Percentiles rank a stretch among this genome's conserved stretches.
phyloP scores from a whole-genome alignment of 2,888 invertebrate species.

The Sminthurinus aureus region DNA sequence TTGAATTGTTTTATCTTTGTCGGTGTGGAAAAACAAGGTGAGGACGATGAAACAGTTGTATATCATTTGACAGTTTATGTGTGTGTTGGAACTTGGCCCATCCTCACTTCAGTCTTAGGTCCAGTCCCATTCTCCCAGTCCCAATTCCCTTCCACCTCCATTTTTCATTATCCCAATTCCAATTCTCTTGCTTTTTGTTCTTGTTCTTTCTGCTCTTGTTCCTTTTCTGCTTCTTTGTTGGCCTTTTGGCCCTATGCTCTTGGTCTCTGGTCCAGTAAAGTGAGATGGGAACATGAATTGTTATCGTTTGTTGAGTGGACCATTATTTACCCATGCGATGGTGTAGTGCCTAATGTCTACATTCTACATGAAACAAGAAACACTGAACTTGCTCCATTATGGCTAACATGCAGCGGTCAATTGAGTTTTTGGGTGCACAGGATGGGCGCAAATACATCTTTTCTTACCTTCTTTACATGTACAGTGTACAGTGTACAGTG shows the following conservation, averaged over 20 bases:
- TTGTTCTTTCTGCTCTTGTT: too few relatives aligned
- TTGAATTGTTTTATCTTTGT: slow-evolving; percentile 46
- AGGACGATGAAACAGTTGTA: slow-evolving; percentile 15
- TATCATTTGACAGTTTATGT: too few relatives aligned
- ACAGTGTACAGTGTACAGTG: neutral
- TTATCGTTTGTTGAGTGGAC: too few relatives aligned
- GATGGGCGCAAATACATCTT: neutral
- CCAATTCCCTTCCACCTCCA: too few relatives aligned
- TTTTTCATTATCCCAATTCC: neutral
- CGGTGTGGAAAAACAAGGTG: slow-evolving; percentile 33
- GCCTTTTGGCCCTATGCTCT: too few relatives aligned
- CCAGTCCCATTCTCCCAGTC: neutral
- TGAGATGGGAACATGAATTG: too few relatives aligned
- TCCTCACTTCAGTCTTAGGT: neutral
- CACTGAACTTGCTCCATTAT: too few relatives aligned
- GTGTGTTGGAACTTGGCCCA: too few relatives aligned
- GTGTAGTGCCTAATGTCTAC: neutral
- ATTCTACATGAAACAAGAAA: neutral
- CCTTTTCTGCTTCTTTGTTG: too few relatives aligned
- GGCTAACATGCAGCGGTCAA: slow-evolving; percentile 15
- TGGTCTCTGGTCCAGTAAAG: too few relatives aligned
- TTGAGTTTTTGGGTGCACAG: slow-evolving; percentile 23
- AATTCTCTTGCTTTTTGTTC: too few relatives aligned
- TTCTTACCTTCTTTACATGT: neutral
- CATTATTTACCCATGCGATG: neutral